Evolutionary conservation across 1,140 invertebrate species (phyloP).

Genomic region (Trigoniulus corallinus): DNA sequence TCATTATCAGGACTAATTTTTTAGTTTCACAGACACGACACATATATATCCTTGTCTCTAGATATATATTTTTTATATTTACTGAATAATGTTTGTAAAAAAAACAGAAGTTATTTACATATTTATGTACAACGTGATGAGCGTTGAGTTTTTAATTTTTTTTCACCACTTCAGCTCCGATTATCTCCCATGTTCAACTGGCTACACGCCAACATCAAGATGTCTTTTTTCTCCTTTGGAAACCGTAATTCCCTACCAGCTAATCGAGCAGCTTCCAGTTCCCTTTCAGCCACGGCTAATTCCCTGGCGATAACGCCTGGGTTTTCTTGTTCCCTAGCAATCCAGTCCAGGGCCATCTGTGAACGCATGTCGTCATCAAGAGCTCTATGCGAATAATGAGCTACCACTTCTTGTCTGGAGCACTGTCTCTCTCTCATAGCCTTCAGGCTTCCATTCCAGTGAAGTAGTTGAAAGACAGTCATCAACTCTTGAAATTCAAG

Average conservation of each 20-base stretch:
- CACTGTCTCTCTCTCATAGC: slow-evolving; percentile 77
- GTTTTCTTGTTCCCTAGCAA: slow-evolving; percentile 57
- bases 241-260: slow-evolving; percentile 79
- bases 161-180: slow-evolving; percentile 7
- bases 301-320: slow-evolving; percentile 62
- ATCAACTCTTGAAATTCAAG: slow-evolving; percentile 91
- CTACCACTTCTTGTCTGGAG: slow-evolving; percentile 77
- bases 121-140: not conserved
- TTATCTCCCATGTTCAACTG: slow-evolving; percentile 33
- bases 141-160: not conserved
- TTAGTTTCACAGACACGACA: too few relatives aligned
- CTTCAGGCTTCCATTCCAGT: slow-evolving; percentile 89
- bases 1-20: too few relatives aligned
- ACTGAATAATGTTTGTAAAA: too few relatives aligned
- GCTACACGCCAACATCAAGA: slow-evolving; percentile 68
- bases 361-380: slow-evolving; percentile 88
- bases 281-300: slow-evolving; percentile 62
- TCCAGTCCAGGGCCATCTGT: slow-evolving; percentile 91
- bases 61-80: too few relatives aligned
- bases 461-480: slow-evolving; percentile 88
- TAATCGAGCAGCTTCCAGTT: slow-evolving; percentile 72
- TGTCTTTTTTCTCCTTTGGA: slow-evolving; percentile 90
- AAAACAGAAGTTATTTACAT: too few relatives aligned
- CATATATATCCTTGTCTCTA: too few relatives aligned
- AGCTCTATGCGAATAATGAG: slow-evolving; percentile 71